Evolutionary conservation across 2,888 invertebrate species (phyloP), one percentile per base, ranked within the genome.

Genomic region (Coenonympha arcania): DNA sequence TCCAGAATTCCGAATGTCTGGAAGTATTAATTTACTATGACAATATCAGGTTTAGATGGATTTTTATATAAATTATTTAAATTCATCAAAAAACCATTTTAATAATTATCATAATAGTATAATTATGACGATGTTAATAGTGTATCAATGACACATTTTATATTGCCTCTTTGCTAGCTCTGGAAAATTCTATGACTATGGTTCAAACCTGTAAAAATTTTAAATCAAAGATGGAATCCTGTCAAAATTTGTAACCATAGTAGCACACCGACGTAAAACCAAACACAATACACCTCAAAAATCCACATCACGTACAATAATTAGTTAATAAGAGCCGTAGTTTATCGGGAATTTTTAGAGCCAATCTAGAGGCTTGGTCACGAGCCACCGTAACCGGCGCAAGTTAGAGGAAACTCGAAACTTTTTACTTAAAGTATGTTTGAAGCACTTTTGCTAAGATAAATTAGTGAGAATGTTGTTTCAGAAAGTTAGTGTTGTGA

Each of bases 291-390:
- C 37, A 46, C 48, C 46, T 51, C 51, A 46, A 56, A 55, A 59
- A 56, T 56, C 53, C 50, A 59, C 49, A 52, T 57, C 59, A 56
- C 56, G 50, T 56, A 55, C 55, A 60, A 57, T 56, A 59, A 58
- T 60, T 57, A 56, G 57, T 59, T 60, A 77, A 78, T 76, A 74
- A 73, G 65, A 65, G 65, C 67, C 66, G 64, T 65, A 64, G 66
- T 76, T 69, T 71, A 72, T 74, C 71, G 71, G 66, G 69, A 68
- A 68, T 72, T 75, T 70, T 68, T 61, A 63, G 61, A 67, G 63
- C 51, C 62, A 64, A 58, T 58, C 57, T 56, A 59, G 44, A 33
- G 44, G 47, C 43, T 49, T 57, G 60, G 65, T 65, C 60, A 62
- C 62, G 60, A 59, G 63, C 54, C 56, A 37, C 63, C 66, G 69